Evolutionary conservation across 2,113 vertebrate species (phyloP).

Genomic region (Pelobates fuscus): DNA sequence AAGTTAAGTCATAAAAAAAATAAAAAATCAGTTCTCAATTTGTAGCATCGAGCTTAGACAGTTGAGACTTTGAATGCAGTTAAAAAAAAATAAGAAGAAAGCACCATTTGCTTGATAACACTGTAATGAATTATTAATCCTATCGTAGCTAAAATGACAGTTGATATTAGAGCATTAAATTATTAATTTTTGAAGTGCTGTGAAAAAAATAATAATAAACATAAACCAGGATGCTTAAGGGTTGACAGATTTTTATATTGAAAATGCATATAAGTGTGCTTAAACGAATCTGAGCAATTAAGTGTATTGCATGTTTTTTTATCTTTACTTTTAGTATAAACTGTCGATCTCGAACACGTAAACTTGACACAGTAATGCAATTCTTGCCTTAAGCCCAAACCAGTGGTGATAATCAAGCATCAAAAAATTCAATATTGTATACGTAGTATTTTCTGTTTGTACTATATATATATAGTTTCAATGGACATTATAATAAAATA

Average conservation of each 20-base stretch:
- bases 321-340: no score
- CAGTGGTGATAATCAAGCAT: no score
- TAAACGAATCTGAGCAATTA: neutral
- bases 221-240: slow-evolving; percentile 65
- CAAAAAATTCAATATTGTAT: no score
- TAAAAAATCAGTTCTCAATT: slow-evolving; percentile 2
- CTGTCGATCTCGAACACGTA: no score
- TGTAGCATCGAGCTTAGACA: slow-evolving; percentile 17
- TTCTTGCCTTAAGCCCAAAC: no score
- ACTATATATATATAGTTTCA: no score
- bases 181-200: slow-evolving; percentile 81
- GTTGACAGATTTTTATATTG: slow-evolving; percentile 37
- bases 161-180: slow-evolving; percentile 91
- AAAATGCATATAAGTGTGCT: slow-evolving; percentile 11
- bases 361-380: no score
- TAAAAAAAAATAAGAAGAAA: slow-evolving; percentile 71
- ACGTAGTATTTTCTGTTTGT: no score
- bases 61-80: slow-evolving; percentile 41
- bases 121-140: slow-evolving; percentile 91
- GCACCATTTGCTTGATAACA: slow-evolving; percentile 80
- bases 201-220: slow-evolving; percentile 71
- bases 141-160: slow-evolving; percentile 87
- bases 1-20: slow-evolving; percentile 47
- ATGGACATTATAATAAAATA: no score
- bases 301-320: neutral